These are phyloP conservation scores for Mormyrus hasselquistii DNA, from an alignment of 2,797 vertebrate species.

Conservation along the genomic window DNA sequence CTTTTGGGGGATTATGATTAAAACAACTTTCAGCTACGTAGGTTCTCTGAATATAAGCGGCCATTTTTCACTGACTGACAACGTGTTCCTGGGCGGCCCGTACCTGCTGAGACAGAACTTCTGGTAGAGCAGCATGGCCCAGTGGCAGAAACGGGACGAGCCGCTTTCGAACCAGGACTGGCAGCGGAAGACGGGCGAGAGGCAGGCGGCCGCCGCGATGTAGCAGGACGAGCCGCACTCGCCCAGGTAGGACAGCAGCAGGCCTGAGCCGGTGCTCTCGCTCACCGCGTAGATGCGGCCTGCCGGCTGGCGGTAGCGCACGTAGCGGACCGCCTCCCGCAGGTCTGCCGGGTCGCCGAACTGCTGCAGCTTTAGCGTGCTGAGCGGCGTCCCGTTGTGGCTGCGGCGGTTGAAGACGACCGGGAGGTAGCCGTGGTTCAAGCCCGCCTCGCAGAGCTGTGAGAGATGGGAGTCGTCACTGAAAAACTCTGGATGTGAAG, in stretches of 20 bases:
- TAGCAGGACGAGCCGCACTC: slow-evolving; percentile 79
- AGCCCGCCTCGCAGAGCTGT: slow-evolving; percentile 67
- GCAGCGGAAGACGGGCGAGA: slow-evolving; percentile 72
- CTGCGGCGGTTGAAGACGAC: slow-evolving; percentile 74
- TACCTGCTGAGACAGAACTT: slow-evolving; percentile 74
- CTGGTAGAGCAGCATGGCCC: slow-evolving; percentile 65
- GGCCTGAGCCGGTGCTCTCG: slow-evolving; percentile 72
- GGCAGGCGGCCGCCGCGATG: slow-evolving; percentile 68
- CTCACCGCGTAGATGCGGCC: slow-evolving; percentile 68
- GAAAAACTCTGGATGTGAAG: background rate
- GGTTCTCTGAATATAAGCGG: background rate
- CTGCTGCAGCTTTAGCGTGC: slow-evolving; percentile 70
- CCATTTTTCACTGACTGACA: background rate
- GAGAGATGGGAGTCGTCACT: background rate
- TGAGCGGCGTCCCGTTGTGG: slow-evolving; percentile 68
- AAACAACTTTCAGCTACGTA: background rate
- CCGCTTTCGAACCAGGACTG: slow-evolving; percentile 74
- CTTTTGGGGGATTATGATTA: background rate
- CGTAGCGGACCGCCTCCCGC: slow-evolving; percentile 70
- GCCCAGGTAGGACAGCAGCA: slow-evolving; percentile 74
- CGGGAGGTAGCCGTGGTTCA: slow-evolving; percentile 70
- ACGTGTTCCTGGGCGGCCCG: background rate
- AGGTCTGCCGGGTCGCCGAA: slow-evolving; percentile 73
- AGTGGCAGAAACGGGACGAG: slow-evolving; percentile 61
- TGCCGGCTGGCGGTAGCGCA: slow-evolving; percentile 66